Evolutionary conservation across 2,797 vertebrate species (phyloP), one percentile per base, ranked within the genome.

Genomic region (Parotocinclus haroldoi): DNA sequence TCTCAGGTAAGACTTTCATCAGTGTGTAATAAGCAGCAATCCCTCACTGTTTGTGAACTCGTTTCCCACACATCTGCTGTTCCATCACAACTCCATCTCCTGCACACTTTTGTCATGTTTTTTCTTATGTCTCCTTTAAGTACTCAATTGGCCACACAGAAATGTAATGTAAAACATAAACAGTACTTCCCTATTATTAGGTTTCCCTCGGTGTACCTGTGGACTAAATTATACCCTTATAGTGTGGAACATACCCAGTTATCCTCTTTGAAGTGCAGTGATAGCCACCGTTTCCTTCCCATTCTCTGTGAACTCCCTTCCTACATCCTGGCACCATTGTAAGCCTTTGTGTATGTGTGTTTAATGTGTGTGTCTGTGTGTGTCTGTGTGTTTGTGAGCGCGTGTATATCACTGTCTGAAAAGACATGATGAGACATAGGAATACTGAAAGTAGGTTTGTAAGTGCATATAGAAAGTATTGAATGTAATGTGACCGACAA

Each of bases 1-100:
- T 60, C 66, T 84, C 87, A 92, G 90, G 89, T 92, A 92, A 91
- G 40, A 44, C 84, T 84, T 85, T 86, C 63, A 83, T 88, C 77
- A 80, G 61, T 75, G 54, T 66, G 63, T 78, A 78, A 76, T 80
- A 71, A 83, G 61, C 53, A 12, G 13, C 49, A 57, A 53, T 77
- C 78, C 68, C 63, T 72, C 72, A 62, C 9, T 44, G 7, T 44
- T 66, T 12, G 11, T 44, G 19, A 66, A 72, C 69, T 18, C 50
- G 55, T 67, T 66, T 45, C 71, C 78, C 37, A 49, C 56, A 59
- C 62, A 49, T 65, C 40, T 44, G 11, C n/a, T 37, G 7, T 42
- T 38, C 63, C 12, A 56, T 44, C 45, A 19, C 58, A 62, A 12
- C 46, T 36, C 50, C 60, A 71, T 80, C 60, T 64, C 63, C 40